These are phyloP conservation scores for Coptodon bakossiorum DNA, from an alignment of 2,113 vertebrate genomes.

Conservation along the genomic window DNA sequence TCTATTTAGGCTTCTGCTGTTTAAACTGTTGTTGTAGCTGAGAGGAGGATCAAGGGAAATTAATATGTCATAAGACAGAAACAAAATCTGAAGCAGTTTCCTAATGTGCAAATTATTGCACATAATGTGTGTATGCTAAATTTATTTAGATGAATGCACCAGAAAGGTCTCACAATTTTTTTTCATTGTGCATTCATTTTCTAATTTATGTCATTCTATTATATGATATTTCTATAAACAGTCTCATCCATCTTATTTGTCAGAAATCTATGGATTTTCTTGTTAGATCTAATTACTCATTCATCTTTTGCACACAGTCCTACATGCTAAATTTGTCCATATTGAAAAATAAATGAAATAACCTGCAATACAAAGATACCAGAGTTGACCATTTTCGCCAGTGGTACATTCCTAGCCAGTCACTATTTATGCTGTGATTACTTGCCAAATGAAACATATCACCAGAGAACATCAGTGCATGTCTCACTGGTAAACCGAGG, in stretches of 20 bases:
- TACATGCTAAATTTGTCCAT: fast-evolving
- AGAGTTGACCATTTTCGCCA: background rate
- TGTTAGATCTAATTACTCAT: background rate
- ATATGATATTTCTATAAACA: background rate
- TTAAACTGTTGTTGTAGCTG: background rate
- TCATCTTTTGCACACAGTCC: background rate
- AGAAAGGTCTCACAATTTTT: background rate
- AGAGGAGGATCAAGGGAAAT: background rate
- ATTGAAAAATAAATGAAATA: background rate
- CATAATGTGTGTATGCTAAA: background rate
- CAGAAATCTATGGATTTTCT: background rate
- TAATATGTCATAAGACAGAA: fast-evolving
- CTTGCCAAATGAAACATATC: fast-evolving
- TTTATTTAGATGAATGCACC: background rate
- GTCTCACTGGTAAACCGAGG: background rate
- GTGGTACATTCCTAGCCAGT: background rate
- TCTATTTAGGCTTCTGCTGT: background rate
- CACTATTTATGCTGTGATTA: background rate
- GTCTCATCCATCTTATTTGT: background rate
- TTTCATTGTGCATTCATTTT: background rate
- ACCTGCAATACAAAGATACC: fast-evolving
- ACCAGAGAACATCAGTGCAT: fast-evolving
- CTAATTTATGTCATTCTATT: background rate
- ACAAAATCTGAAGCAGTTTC: background rate
- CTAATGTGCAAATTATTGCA: background rate